Evolutionary conservation across 2,888 invertebrate genomes (phyloP), one percentile per base, ranked within the genome.

Genomic region (Strigamia maritima): DNA sequence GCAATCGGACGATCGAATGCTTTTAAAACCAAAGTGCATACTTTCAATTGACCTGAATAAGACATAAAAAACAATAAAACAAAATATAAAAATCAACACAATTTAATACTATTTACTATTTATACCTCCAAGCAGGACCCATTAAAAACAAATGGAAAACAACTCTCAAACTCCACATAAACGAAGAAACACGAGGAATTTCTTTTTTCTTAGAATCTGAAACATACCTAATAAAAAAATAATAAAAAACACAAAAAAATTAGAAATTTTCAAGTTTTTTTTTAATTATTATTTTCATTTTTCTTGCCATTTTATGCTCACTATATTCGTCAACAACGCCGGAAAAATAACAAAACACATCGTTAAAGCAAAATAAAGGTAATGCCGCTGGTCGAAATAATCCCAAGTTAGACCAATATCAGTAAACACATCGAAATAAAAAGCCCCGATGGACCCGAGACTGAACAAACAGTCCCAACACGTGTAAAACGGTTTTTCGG

Each of bases 301-400:
- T 60, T 77, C 78, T 80, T 80, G 84, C 93, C 93, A 93, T 85
- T 91, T 87, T 81, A 91, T 88, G 77, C 92, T 93, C 78, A 93
- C 90, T 14, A 90, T 89, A 14, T 92, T 92, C 85, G 92, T 93
- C 35, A 93, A 90, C 81, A 93, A 87, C 0, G 93, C 92, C 75
- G 93, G 93, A 82, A 92, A 85, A 75, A 92, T 87, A 82, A 93
- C 91, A 84, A 93, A 92, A 44, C 88, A 88, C 75, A 92, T 84
- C 0, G 93, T 44, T 10, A 44, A 44, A 44, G 8, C 16, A 16
- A 7, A 44, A 44, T 44, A 44, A 44, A 44, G 6, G 16, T 44
- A 44, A 2, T 44, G 6, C 14, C 16, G 14, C 2, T 14, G 14
- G 16, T 16, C 12, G 16, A 14, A 44, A 14, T 44, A 44, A 14